Conservation (phyloP, 1,140 invertebrate species). For the Helicoverpa zea region DNA sequence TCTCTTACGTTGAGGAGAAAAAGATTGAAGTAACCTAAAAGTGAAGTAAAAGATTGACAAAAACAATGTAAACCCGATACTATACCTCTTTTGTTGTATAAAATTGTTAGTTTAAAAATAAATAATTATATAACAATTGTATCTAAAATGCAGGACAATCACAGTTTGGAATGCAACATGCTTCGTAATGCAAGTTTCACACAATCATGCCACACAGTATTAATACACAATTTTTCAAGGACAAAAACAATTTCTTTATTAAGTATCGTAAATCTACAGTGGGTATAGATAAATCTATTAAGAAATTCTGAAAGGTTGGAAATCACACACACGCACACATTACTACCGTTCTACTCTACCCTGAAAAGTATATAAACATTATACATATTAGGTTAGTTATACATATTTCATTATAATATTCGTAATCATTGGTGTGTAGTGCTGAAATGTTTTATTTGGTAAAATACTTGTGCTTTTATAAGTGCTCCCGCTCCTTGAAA, state of each 20-base stretch:
- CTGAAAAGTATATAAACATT: constrained; percentile 38
- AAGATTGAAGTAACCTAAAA: no score
- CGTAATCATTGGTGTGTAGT: not conserved
- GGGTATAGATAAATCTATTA: not conserved
- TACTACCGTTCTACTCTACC: constrained; percentile 35
- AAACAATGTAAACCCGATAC: constrained; percentile 12
- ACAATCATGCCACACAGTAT: constrained; percentile 18
- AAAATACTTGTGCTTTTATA: not conserved
- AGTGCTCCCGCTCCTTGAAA: not conserved
- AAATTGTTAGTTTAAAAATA: not conserved
- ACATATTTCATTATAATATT: not conserved
- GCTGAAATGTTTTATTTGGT: not conserved
- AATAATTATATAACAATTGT: not conserved
- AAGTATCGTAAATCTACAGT: not conserved
- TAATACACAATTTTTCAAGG: not conserved
- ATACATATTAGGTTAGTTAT: constrained; percentile 18
- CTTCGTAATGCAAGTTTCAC: constrained; percentile 5
- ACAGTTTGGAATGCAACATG: constrained; percentile 32
- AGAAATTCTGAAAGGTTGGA: not conserved
- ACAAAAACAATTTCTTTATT: not conserved
- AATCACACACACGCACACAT: constrained; percentile 1
- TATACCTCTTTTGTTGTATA: constrained; percentile 12
- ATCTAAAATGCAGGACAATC: constrained; percentile 24
- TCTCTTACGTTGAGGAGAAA: no score
- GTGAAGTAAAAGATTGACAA: not conserved